Base-by-base conservation (phyloP, 2,797 vertebrate genomes). In the Lagorchestes hirsutus region DNA sequence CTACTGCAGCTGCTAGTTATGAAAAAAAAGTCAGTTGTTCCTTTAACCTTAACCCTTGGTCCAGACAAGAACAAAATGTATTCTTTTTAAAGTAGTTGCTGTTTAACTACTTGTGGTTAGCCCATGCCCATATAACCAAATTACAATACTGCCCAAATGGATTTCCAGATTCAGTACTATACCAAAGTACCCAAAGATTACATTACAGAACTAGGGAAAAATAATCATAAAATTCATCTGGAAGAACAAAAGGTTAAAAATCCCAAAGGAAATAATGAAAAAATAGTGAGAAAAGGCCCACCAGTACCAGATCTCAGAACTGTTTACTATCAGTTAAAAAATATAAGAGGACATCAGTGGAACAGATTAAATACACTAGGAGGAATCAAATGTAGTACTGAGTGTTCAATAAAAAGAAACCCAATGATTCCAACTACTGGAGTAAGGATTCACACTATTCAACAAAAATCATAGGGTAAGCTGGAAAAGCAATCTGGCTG, bases 1-100 rank as follows among this genome's bases (percentile, higher is more conserved):
- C 74, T 92, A 29, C 4, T 55, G 57, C 52, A 52, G 52, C 55
- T 90, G 50, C 74, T 56, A 95, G 18, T 12, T 87, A 58, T 16
- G 52, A 34, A 46, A 14, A 1, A 50, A 90, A 27, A 29, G 29
- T 95, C 50, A 87, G 92, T 13, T 57, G 27, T 18, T 90, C 93
- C 90, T 96, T 96, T 96, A 93, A 62, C 34, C 74, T 54, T 93
- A 93, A 93, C 59, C 52, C 28, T 90, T 54, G 57, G 34, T 52
- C 59, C 59, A 34, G 12, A 90, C 4, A 90, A 94, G 29, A 97
- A 93, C 82, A 97, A 95, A 93, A 93, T 5, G 27, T 82, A 74
- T 90, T 74, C 34, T 56, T 58, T 50, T 91, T 24, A 40, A 82
- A 82, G 67, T 82, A 82, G 67, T 46, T 82, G 67, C 67, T 82